Evolutionary conservation across 2,888 invertebrate genomes (phyloP), one percentile per base, ranked within the genome.

Genomic region (Schrankia costaestrigalis): DNA sequence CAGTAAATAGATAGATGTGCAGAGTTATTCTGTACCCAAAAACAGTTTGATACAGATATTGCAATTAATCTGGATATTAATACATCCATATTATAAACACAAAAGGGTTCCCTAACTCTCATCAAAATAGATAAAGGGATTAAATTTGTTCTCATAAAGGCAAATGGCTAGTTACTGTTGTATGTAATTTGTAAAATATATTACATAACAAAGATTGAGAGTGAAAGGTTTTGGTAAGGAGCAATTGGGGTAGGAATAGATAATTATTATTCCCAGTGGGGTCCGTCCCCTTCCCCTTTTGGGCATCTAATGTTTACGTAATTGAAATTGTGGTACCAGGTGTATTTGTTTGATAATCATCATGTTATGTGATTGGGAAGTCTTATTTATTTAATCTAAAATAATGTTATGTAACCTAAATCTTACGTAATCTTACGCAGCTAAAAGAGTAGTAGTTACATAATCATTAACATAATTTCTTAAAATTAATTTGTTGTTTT

Each of bases 191-290:
- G 34, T 33, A 24, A 45, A 45, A 47, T 41, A 52, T 45, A 46
- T 45, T n/a, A n/a, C n/a, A 32, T 44, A 52, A 45, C 41, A 34
- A 44, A 56, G 52, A 50, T 52, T 55, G 51, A 49, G 48, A 46
- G 40, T 34, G 40, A 46, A 41, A 55, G 57, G 56, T 53, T 61
- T n/a, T 45, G 53, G 45, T 44, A 59, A 58, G 61, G 56, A 65
- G 47, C 61, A 52, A 62, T 69, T 61, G 63, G 63, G 60, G 63
- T 9, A 49, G 59, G 61, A 63, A 69, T 59, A 58, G 65, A 72
- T 71, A 71, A 70, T 69, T 72, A 69, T 64, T 58, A 68, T 60
- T 54, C 71, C 61, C 62, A 42, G 40, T 56, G 62, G 67, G 63
- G 52, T 34, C 40, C 43, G 43, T 56, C 67, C 64, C 62, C 67